These are phyloP conservation scores for Horisme vitalbata DNA, from an alignment of 2,888 invertebrate species.

Conservation along the genomic window DNA sequence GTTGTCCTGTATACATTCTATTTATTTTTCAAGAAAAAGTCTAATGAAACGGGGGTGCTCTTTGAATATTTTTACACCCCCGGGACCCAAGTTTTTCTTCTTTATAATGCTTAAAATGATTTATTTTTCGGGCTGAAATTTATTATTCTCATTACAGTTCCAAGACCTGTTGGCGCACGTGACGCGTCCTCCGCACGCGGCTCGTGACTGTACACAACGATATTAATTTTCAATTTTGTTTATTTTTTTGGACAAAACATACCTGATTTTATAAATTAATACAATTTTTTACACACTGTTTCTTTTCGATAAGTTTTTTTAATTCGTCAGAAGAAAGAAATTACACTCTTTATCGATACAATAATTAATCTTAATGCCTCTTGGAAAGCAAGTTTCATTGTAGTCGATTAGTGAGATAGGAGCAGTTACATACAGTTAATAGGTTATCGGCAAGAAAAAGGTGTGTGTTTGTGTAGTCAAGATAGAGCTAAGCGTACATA, in stretches of 20 bases:
- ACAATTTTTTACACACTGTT: too few species aligned
- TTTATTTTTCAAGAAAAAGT: constrained; percentile 24
- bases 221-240: constrained; percentile 29
- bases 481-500: too few species aligned
- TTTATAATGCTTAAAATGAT: constrained; percentile 45
- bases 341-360: too few species aligned
- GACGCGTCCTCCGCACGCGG: constrained; percentile 34
- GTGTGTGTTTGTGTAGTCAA: too few species aligned
- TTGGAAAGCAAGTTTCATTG: too few species aligned
- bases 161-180: constrained; percentile 51
- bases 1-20: constrained; percentile 10
- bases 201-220: constrained; percentile 18
- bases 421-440: too few species aligned
- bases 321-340: too few species aligned
- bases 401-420: too few species aligned
- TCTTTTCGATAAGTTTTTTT: too few species aligned
- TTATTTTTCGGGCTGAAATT: constrained; percentile 50
- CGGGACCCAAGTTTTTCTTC: constrained; percentile 38
- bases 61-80: constrained; percentile 37
- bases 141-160: constrained; percentile 57
- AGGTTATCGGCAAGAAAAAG: too few species aligned
- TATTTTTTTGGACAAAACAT: constrained; percentile 15
- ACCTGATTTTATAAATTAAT: constrained; percentile 4
- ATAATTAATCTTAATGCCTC: too few species aligned
- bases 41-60: constrained; percentile 33